phyloP scores from a whole-genome alignment of 2,113 vertebrate genomes.

The Rousettus leschenaultii region DNA sequence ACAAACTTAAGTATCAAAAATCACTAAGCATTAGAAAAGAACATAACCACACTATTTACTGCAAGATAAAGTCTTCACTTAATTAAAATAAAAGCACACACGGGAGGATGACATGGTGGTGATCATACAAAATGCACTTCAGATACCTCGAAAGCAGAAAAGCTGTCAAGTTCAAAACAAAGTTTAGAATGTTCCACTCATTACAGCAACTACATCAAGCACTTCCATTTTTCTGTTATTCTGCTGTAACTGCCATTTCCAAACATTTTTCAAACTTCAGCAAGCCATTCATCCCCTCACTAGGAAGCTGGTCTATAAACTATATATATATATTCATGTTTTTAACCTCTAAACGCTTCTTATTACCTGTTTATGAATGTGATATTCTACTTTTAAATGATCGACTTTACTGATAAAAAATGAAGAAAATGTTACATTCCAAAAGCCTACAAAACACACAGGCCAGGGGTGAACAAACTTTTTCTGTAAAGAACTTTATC shows the following conservation, averaged over 20 bases:
- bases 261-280: slow-evolving; percentile 16
- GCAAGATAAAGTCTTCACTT: not conserved
- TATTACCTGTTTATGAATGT: not conserved
- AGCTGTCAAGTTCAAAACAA: slow-evolving; percentile 6
- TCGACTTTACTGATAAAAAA: not conserved
- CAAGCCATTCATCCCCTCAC: not conserved
- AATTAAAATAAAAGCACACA: slow-evolving; percentile 45
- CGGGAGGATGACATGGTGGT: not conserved
- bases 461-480: not conserved
- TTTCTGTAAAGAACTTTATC: not conserved
- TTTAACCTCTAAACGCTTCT: not conserved
- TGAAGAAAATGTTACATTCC: not conserved
- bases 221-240: not conserved
- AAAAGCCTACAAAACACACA: not conserved
- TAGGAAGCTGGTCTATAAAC: not conserved
- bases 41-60: slow-evolving; percentile 29
- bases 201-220: not conserved
- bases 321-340: not conserved
- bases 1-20: slow-evolving; percentile 39
- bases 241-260: not conserved
- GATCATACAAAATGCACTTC: slow-evolving; percentile 1
- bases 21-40: slow-evolving; percentile 17
- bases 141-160: slow-evolving; percentile 35
- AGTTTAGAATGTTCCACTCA: not conserved
- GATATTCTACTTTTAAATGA: not conserved